A percentile compares a stretch with the other conserved stretches of the same genome.
Conservation (phyloP, 2,797 vertebrate species). For the Crocidura indochinensis region DNA sequence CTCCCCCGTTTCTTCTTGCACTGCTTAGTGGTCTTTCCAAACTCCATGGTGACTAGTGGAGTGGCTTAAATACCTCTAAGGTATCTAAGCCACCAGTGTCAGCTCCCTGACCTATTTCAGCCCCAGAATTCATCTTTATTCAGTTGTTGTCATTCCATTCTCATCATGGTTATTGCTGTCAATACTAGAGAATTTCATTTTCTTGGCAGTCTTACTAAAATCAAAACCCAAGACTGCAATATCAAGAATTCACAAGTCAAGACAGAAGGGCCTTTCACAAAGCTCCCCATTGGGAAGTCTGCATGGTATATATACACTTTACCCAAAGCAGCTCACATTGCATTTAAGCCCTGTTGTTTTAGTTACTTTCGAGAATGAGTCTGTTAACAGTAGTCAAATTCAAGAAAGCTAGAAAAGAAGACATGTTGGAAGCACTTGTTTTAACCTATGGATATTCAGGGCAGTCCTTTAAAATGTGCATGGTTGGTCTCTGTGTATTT, state of each 20-base stretch:
- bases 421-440: slow-evolving; percentile 18
- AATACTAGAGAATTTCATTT: slow-evolving; percentile 48
- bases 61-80: too few relatives aligned
- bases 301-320: slow-evolving; percentile 66
- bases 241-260: slow-evolving; percentile 87
- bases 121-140: slow-evolving; percentile 18
- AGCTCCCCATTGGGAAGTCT: slow-evolving; percentile 80
- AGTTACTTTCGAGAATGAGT: slow-evolving; percentile 68
- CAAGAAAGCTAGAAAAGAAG: slow-evolving; percentile 43
- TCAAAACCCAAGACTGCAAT: slow-evolving; percentile 80
- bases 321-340: slow-evolving; percentile 74
- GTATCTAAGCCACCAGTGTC: too few relatives aligned
- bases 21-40: too few relatives aligned
- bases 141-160: slow-evolving; percentile 62
- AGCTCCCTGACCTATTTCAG: too few relatives aligned
- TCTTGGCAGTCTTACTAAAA: slow-evolving; percentile 68
- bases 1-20: too few relatives aligned
- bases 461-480: background rate
- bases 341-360: slow-evolving; percentile 71
- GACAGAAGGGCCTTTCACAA: slow-evolving; percentile 85
- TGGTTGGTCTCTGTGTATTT: too few relatives aligned
- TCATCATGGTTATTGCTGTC: slow-evolving; percentile 69
- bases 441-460: slow-evolving; percentile 39
- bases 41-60: too few relatives aligned
- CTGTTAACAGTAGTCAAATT: slow-evolving; percentile 10